Base-by-base conservation (phyloP, 1,140 invertebrate species). In the Ceratitis capitata region DNA sequence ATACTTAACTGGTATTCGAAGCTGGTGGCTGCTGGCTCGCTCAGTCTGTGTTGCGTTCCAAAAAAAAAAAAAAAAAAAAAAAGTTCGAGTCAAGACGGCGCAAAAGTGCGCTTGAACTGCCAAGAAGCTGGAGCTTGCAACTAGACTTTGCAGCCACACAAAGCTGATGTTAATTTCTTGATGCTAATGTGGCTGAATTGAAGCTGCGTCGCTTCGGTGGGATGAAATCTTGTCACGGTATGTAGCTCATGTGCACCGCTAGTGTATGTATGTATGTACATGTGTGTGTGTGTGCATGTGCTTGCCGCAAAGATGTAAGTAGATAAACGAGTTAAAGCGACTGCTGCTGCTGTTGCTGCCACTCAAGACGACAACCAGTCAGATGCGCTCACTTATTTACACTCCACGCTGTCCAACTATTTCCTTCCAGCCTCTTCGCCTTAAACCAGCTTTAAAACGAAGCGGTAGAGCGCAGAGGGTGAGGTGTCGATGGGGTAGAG, bases 141-240 rank as follows among this genome's bases (percentile, higher is more conserved):
- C 45, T 45, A 14, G 39, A 16, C n/a, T n/a, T 4, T 61, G 56
- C 19, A 35, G 61, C 26, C 39, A 29, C 29, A 35, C 45, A 23
- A 3, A 45, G 39, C 7, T 42, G 69, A 45, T 78, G 69, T 45
- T 45, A 42, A 78, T 78, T 78, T 78, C 32, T n/a, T n/a, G 69
- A 45, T 78, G 69, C 35, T 47, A 78, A 78, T 47, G 39, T 9
- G 7, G 19, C 10, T n/a, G 6, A n/a, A 2, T 78, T 78, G 69
- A 78, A 78, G 69, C 42, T 45, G 69, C 69, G 69, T 26, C 69
- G n/a, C n/a, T 32, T 78, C 69, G 45, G 69, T 78, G 39, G 69
- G 69, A 45, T 23, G n/a, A n/a, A 78, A 42, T 47, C 69, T 45
- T 35, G 61, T 19, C 32, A 35, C n/a, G 32, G 14, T 69, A 16